Evolutionary conservation across 2,797 vertebrate genomes (phyloP).

Genomic region (Rhabdophis nuchalis): DNA sequence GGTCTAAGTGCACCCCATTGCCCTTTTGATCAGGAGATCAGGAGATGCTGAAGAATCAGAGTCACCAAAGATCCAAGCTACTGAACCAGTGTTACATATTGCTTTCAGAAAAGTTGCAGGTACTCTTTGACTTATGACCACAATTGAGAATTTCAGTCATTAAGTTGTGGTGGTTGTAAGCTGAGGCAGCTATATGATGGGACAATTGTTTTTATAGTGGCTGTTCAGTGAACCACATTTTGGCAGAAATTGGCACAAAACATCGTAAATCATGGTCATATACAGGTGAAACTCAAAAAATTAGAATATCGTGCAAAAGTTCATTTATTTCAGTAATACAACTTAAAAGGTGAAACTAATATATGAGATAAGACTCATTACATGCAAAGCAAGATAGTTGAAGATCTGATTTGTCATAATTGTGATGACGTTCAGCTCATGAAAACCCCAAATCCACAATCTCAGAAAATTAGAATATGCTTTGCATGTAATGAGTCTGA

Average conservation of each 20-base stretch:
- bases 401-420: too few relatives aligned
- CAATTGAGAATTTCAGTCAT: neutral
- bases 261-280: neutral
- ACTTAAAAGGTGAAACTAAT: too few relatives aligned
- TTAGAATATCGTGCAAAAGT: too few relatives aligned
- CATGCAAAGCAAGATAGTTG: too few relatives aligned
- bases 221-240: neutral
- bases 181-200: neutral
- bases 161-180: neutral
- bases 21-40: neutral
- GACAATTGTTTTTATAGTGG: neutral
- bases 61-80: neutral
- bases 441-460: too few relatives aligned
- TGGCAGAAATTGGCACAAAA: neutral
- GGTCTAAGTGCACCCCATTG: neutral
- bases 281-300: too few relatives aligned
- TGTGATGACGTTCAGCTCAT: too few relatives aligned
- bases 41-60: neutral
- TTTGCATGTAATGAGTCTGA: too few relatives aligned
- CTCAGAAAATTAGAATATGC: too few relatives aligned
- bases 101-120: neutral
- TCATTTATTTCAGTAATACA: too few relatives aligned
- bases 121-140: neutral
- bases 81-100: neutral
- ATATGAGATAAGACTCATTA: too few relatives aligned